phyloP scores from a whole-genome alignment of 2,113 vertebrate genomes.

The Tonatia bakeri region DNA sequence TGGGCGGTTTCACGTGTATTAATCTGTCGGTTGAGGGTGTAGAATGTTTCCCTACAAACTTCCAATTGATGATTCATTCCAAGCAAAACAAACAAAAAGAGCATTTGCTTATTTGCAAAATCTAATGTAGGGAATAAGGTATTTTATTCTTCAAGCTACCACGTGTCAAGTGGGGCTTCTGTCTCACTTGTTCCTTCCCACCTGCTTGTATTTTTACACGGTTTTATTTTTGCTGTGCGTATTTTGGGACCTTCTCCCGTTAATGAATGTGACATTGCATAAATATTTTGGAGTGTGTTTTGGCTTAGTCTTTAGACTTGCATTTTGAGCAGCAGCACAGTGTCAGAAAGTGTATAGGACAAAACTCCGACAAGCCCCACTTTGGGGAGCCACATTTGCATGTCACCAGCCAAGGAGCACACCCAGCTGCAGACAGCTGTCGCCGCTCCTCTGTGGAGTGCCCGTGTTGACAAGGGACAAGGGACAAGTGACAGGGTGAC shows the following conservation, averaged over 20 bases:
- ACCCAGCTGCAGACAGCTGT: neutral
- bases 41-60: neutral
- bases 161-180: neutral
- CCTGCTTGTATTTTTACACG: neutral
- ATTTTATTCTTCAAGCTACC: constrained; percentile 18
- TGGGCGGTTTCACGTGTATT: neutral
- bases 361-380: neutral
- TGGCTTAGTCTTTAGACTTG: neutral
- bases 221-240: neutral
- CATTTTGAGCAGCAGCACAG: neutral
- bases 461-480: no score
- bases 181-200: constrained; percentile 19
- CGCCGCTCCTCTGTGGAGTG: no score
- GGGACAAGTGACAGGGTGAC: no score
- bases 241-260: constrained; percentile 20
- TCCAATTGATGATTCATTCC: neutral
- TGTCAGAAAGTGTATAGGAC: neutral
- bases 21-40: neutral
- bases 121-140: neutral
- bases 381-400: neutral
- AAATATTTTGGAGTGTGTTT: constrained; percentile 44
- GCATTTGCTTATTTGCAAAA: constrained; percentile 1
- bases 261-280: constrained; percentile 20
- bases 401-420: neutral
- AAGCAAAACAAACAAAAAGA: neutral